phyloP scores from a whole-genome alignment of 2,888 invertebrate species.

The Ichneumoninae sp. region DNA sequence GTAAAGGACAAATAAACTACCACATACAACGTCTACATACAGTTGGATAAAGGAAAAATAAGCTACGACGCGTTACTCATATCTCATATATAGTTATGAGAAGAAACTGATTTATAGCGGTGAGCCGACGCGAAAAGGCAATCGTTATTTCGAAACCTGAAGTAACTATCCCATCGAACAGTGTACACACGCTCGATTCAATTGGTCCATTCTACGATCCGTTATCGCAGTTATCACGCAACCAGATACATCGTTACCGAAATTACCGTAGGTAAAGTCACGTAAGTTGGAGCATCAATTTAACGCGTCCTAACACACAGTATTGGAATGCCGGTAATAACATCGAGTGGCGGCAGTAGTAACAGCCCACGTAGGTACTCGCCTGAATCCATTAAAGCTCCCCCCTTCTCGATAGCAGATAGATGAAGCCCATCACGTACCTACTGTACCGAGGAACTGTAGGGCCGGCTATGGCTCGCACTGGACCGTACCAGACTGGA shows the following conservation, averaged over 20 bases:
- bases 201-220: constrained; percentile 12
- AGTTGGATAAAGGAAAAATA: no score
- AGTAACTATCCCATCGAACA: not conserved
- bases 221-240: constrained; percentile 31
- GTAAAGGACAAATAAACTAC: not conserved
- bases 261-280: constrained; percentile 31
- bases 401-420: constrained; percentile 45
- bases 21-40: no score
- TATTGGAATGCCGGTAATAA: constrained; percentile 26
- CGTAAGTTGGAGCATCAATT: constrained; percentile 28
- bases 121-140: not conserved
- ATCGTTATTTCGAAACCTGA: not conserved
- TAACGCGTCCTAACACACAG: constrained; percentile 1
- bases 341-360: constrained; percentile 2
- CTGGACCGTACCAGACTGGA: constrained; percentile 48
- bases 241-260: constrained; percentile 24
- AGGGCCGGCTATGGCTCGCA: constrained; percentile 23
- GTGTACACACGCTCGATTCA: not conserved
- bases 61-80: no score
- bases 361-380: constrained; percentile 36
- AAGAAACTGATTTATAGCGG: not conserved
- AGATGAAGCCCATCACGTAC: constrained; percentile 49
- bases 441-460: constrained; percentile 10
- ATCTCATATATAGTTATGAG: not conserved
- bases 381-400: constrained; percentile 51